Conservation (phyloP, 2,113 vertebrate genomes). For the Salvelinus sp. region DNA sequence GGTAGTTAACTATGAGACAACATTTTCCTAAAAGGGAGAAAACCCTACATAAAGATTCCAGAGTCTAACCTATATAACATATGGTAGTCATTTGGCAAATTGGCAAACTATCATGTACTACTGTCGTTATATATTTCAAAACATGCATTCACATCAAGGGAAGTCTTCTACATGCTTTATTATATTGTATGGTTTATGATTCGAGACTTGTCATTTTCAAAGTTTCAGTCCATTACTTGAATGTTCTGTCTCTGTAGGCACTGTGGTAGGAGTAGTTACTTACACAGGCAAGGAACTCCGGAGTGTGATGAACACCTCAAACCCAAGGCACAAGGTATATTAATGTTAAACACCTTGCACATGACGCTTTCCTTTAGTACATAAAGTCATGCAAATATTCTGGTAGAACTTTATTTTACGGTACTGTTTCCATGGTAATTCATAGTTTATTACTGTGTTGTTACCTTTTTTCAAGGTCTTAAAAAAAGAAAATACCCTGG, state of each 20-base stretch:
- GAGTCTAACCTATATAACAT: conserved; percentile 14
- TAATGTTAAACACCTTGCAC: conserved; percentile 1
- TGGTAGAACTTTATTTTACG: too few relatives aligned
- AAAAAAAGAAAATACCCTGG: too few relatives aligned
- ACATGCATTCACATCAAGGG: conserved; percentile 41
- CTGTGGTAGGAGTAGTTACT: conserved; percentile 94
- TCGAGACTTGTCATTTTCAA: background rate
- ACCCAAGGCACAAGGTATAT: conserved; percentile 92
- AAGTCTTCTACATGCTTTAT: conserved; percentile 22
- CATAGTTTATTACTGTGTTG: too few relatives aligned
- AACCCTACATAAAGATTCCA: conserved; percentile 1
- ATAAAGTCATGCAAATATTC: too few relatives aligned
- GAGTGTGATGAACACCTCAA: conserved; percentile 97
- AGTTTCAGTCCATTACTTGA: background rate
- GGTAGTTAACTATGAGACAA: background rate
- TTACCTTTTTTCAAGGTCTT: too few relatives aligned
- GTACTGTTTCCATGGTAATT: too few relatives aligned
- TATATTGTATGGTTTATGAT: background rate
- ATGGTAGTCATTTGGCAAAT: conserved; percentile 45
- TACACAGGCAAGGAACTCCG: conserved; percentile 94
- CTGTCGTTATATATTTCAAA: conserved; percentile 48
- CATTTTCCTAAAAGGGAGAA: conserved; percentile 7
- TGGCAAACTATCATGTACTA: conserved; percentile 20
- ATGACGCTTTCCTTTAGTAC: background rate
- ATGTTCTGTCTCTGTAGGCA: conserved; percentile 73